These are phyloP conservation scores for Tipula unca DNA, from an alignment of 2,888 invertebrate species.

Conservation along the genomic window DNA sequence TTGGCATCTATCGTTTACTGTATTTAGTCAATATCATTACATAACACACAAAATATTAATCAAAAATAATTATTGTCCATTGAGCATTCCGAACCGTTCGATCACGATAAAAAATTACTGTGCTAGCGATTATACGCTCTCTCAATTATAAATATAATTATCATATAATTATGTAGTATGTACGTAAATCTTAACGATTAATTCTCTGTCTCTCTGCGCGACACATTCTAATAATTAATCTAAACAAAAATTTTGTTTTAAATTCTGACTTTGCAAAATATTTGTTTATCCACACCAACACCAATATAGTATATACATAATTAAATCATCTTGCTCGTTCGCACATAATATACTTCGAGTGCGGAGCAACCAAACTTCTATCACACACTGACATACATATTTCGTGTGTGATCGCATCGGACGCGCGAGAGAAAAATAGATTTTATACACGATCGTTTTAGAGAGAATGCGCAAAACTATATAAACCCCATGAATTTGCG, in stretches of 20 bases:
- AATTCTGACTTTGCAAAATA: neutral
- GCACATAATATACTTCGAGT: neutral
- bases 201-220: neutral
- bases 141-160: too few species aligned
- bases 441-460: neutral
- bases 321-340: neutral
- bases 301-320: neutral
- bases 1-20: too few species aligned
- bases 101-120: neutral
- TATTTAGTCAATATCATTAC: too few species aligned
- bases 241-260: neutral
- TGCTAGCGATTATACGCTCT: neutral
- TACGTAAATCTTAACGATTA: neutral
- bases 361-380: too few species aligned
- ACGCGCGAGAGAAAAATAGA: neutral
- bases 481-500: neutral
- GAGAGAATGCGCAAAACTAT: neutral
- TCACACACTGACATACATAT: neutral
- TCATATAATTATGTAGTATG: neutral
- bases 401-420: neutral
- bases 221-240: neutral
- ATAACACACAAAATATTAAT: neutral
- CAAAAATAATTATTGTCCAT: neutral
- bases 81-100: neutral
- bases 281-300: neutral